These are phyloP conservation scores for Mylabris sibirica DNA, from an alignment of 2,888 invertebrate species.

Conservation along the genomic window DNA sequence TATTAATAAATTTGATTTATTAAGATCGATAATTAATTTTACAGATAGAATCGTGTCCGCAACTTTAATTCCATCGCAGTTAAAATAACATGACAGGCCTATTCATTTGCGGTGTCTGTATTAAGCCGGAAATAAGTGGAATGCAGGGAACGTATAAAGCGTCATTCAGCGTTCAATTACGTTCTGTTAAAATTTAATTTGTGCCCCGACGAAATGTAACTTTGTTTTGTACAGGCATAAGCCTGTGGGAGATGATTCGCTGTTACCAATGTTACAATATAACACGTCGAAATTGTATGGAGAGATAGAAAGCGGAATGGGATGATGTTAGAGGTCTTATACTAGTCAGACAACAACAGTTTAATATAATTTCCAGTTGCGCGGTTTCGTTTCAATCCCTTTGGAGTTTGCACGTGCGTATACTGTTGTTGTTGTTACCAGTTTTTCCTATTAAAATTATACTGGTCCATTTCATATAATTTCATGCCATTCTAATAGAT, in stretches of 20 bases:
- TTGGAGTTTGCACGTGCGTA: constrained; percentile 58
- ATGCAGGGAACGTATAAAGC: constrained; percentile 58
- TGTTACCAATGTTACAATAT: constrained; percentile 46
- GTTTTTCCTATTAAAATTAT: constrained; percentile 57
- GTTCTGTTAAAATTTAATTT: constrained; percentile 61
- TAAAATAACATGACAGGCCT: constrained; percentile 43
- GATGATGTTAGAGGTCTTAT: not conserved
- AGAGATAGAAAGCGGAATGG: constrained; percentile 5
- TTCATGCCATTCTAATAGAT: constrained; percentile 15
- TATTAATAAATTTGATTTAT: not conserved
- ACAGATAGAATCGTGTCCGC: not conserved
- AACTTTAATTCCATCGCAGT: constrained; percentile 18
- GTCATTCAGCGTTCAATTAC: constrained; percentile 61
- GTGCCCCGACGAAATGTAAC: constrained; percentile 60
- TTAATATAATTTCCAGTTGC: constrained; percentile 60
- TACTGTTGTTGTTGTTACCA: constrained; percentile 50
- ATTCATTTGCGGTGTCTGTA: constrained; percentile 57
- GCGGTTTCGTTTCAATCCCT: constrained; percentile 58
- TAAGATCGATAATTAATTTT: not conserved
- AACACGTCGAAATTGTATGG: constrained; percentile 42
- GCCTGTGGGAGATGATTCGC: constrained; percentile 46
- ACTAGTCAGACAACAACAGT: constrained; percentile 44
- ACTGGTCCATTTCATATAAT: constrained; percentile 45
- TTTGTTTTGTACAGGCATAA: constrained; percentile 57
- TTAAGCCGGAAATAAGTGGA: constrained; percentile 60